Base-by-base conservation (phyloP, 2,113 vertebrate species). In the Stomatorhinus ivindoensis region DNA sequence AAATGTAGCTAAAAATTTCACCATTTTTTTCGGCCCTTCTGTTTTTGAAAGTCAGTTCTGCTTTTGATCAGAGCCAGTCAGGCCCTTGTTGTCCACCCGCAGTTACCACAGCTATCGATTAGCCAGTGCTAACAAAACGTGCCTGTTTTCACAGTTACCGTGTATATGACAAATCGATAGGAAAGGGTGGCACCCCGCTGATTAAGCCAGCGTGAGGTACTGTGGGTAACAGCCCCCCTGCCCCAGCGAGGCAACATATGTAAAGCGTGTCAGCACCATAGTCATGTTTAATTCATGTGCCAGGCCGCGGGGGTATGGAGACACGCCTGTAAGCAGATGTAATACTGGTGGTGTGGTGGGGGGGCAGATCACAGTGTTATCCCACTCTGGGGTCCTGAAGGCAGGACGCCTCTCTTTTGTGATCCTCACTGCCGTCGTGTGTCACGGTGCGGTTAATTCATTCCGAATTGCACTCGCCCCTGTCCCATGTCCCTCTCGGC, bases 221-320 rank as follows among this genome's bases (percentile, higher is more conserved):
- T 47, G 21, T 83, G 80, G 42, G n/a, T 46, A 46, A 61, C 7
- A 7, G 24, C 24, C 6, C 24, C 2, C 44, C 4, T 21, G 4
- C 47, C 17, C 44, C 47, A 19, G 65, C 24, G 44, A 51, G 35
- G 35, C 27, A 92, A 92, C 92, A 92, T 90, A 93, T 95, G 94
- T 93, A 92, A 93, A 94, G 92, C 87, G 11, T 13, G 89, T 89
- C 89, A 91, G 92, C 35, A 87, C 91, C 90, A 91, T 92, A 93
- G 91, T 89, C 91, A 92, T 93, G 89, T 91, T 93, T 93, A 93
- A 95, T 94, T 94, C 93, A 93, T 92, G 50, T 61, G 50, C 55
- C 44, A 90, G 87, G 92, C 91, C 90, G 88, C 83, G 88, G 89
- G 10, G 90, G 92, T 88, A 89, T 87, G 10, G 65, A 53, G 89